A percentile compares a stretch with the other conserved stretches of the same genome.
Evolutionary conservation across 2,888 invertebrate genomes (phyloP).

Genomic region (Hypercompe scribonia): DNA sequence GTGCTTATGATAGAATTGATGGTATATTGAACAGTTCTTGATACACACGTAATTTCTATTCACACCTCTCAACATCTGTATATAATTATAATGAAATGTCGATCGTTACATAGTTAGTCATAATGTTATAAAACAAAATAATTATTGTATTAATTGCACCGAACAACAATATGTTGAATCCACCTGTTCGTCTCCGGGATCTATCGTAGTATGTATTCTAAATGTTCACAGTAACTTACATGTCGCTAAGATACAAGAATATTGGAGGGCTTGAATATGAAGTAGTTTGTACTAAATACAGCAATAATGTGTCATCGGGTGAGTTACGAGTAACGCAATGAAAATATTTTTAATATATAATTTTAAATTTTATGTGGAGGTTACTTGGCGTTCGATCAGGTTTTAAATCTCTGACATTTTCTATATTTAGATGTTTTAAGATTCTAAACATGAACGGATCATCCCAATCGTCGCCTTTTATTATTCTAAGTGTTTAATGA

Average conservation of each 20-base stretch:
- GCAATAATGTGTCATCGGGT: slow-evolving; percentile 42
- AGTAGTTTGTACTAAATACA: slow-evolving; percentile 33
- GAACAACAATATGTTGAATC: slow-evolving; percentile 15
- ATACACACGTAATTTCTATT: slow-evolving; percentile 13
- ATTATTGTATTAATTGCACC: slow-evolving; percentile 1
- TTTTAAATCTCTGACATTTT: slow-evolving; percentile 63
- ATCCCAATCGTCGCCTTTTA: slow-evolving; percentile 45
- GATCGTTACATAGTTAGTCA: slow-evolving; percentile 5
- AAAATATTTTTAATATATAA: slow-evolving; percentile 74
- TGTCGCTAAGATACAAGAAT: slow-evolving; percentile 35
- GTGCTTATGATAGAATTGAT: slow-evolving; percentile 42
- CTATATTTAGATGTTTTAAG: slow-evolving; percentile 50
- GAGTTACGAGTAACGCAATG: slow-evolving; percentile 45
- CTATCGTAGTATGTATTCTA: slow-evolving; percentile 31
- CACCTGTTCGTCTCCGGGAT: slow-evolving; percentile 18
- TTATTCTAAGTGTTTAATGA: slow-evolving; percentile 53
- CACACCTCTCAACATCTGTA: slow-evolving; percentile 12
- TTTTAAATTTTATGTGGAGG: slow-evolving; percentile 68
- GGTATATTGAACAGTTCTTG: slow-evolving; percentile 23
- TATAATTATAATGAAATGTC: not conserved
- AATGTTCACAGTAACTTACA: slow-evolving; percentile 40
- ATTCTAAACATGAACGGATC: slow-evolving; percentile 41
- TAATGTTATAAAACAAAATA: not conserved
- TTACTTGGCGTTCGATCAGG: slow-evolving; percentile 67
- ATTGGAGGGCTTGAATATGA: slow-evolving; percentile 32